These are phyloP conservation scores for Cyphomyrmex costatus DNA, from an alignment of 1,140 invertebrate genomes.

Conservation along the genomic window DNA sequence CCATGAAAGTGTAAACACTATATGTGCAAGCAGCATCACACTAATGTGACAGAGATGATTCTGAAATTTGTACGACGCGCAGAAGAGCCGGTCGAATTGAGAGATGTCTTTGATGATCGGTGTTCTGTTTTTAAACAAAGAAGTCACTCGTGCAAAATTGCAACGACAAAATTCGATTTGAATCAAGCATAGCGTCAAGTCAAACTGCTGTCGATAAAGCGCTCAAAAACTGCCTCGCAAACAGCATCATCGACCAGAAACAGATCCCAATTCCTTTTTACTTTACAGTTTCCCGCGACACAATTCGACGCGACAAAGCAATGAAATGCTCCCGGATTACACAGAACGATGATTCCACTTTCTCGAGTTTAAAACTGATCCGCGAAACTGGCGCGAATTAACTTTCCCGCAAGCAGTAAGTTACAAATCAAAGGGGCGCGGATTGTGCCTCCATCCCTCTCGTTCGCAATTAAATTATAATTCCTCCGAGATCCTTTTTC, in stretches of 20 bases:
- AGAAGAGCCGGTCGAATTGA: background rate
- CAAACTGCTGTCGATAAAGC: background rate
- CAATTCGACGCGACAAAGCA: constrained; percentile 23
- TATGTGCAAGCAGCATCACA: background rate
- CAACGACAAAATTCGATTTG: constrained; percentile 24
- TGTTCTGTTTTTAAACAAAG: background rate
- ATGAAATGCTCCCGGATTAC: constrained; percentile 44
- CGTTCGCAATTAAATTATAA: constrained; percentile 38
- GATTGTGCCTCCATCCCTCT: background rate
- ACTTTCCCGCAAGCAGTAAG: constrained; percentile 46
- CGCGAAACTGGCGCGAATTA: constrained; percentile 50
- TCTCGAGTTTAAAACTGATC: constrained; percentile 57
- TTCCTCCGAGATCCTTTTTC: constrained; percentile 14
- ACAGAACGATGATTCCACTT: constrained; percentile 53
- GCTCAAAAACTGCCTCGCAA: background rate
- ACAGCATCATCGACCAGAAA: background rate
- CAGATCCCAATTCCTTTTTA: constrained; percentile 21
- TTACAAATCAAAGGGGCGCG: constrained; percentile 32
- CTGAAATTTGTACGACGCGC: constrained; percentile 11
- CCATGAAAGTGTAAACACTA: background rate
- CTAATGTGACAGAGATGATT: constrained; percentile 14
- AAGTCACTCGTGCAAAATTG: background rate
- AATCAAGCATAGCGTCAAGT: constrained; percentile 6
- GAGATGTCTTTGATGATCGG: background rate
- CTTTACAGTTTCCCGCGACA: constrained; percentile 7